Base-by-base conservation (phyloP, 2,113 vertebrate genomes). In the Ursus arctos region DNA sequence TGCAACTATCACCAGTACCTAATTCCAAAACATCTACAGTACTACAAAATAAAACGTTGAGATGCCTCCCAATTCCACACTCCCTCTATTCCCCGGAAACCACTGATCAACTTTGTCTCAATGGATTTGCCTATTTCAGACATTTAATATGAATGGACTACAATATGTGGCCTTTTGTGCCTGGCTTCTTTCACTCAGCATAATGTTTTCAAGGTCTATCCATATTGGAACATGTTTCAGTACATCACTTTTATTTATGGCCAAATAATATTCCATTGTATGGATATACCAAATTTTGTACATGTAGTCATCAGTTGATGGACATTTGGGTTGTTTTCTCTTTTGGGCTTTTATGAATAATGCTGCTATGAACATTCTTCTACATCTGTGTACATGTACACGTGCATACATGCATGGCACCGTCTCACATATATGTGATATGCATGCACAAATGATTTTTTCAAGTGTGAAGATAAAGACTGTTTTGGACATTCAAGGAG, bases 221-320 rank as follows among this genome's bases (percentile, higher is more conserved):
- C 13, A 65, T 49, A 26, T 15, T 86, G 55, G 19, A 90, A 31
- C 16, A 53, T 31, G 12, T 94, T 65, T 55, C 13, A 87, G 6
- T 65, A 74, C 36, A 49, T 57, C 3, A 76, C 65, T 82, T 81
- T 49, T 69, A 69, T 26, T 94, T 72, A 53, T 63, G 74, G 21
- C 8, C n/a, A 86, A 91, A n/a, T 86, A 91, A 47, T 86, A 90
- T 65, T 88, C 36, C 33, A 89, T 57, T 91, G 28, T 57, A 67
- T 83, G 59, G 15, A 83, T 77, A 84, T 21, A 93, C 9, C 33
- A 83, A 43, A 89, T 93, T 83, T 89, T 83, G n/a, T 59, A 89
- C 36, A 57, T 15, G 4, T 57, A 57, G 43, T 63, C 28, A 21
- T 55, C n/a, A 82, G 36, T 47, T 57, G 18, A 82, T 51, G 55